Evolutionary conservation across 2,888 invertebrate species (phyloP), one percentile per base, ranked within the genome.

Genomic region (Euclidia mi): DNA sequence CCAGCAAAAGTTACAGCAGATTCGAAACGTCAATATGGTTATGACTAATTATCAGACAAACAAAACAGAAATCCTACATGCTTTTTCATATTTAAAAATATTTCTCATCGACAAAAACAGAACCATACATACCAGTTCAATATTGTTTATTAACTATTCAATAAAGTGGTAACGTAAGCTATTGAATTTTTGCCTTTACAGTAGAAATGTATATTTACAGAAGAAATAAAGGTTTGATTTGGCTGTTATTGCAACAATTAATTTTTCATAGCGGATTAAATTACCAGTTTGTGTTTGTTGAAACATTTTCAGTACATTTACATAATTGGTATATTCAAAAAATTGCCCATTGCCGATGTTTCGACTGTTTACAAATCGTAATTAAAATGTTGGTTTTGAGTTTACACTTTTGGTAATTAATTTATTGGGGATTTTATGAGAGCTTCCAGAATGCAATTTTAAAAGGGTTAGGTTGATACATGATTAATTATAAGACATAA

Each of bases 291-390:
- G 34, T 32, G 32, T 50, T 37, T 31, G 18, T 31, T 25, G 11
- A 25, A 56, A 44, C 11, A 44, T 56, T 50, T 56, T 12, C 18
- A 42, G 41, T 45, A 45, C 9, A 61, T 61, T 56, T 52, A 20
- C 40, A 52, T 61, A 56, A 61, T 49, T 56, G 11, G 11, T 11
- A 32, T 56, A 37, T 34, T 56, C 40, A 56, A 42, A 46, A 50
- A 52, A 32, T 15, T 47, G 20, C n/a, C 38, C 18, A 3, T 20
- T 14, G 32, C 18, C 50, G 29, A 56, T 56, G 50, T 56, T 56
- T 45, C 48, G 37, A 35, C 31, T 32, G n/a, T 46, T 48, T 38
- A 12, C 29, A 11, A 34, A 43, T 29, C 40, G 25, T 35, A 20
- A 38, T 48, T 50, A 45, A 32, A 48, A 31, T 46, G 9, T 41